These are phyloP conservation scores for Strigamia maritima DNA, from an alignment of 2,888 invertebrate species.

Conservation along the genomic window DNA sequence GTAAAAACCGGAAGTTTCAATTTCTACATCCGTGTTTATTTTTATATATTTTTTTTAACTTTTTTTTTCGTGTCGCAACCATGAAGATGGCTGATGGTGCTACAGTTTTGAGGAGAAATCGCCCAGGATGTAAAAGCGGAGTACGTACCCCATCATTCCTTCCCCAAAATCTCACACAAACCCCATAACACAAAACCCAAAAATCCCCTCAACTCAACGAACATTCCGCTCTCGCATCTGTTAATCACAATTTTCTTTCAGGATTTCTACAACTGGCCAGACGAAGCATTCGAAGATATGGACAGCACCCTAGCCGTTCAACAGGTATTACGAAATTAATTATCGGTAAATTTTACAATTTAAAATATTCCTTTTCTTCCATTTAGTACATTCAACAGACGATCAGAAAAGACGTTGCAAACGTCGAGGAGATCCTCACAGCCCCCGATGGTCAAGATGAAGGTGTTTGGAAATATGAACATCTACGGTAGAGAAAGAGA, in stretches of 20 bases:
- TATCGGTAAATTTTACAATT: neutral
- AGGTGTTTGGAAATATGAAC: slow-evolving; percentile 99
- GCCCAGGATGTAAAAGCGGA: slow-evolving; percentile 86
- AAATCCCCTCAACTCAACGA: too few relatives aligned
- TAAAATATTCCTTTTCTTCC: too few relatives aligned
- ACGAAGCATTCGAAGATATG: slow-evolving; percentile 98
- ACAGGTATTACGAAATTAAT: slow-evolving; percentile 57
- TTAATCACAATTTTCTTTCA: slow-evolving; percentile 51
- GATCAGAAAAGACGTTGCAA: slow-evolving; percentile 85
- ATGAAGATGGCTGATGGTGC: slow-evolving; percentile 72
- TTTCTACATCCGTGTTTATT: neutral
- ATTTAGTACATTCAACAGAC: slow-evolving; percentile 87
- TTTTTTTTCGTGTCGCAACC: slow-evolving; percentile 37
- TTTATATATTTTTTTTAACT: neutral
- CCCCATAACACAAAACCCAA: neutral
- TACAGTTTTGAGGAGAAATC: slow-evolving; percentile 79
- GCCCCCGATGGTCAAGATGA: slow-evolving; percentile 98
- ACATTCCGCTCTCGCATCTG: neutral
- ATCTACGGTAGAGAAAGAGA: slow-evolving; percentile 67
- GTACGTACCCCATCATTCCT: slow-evolving; percentile 56
- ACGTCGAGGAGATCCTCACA: slow-evolving; percentile 88
- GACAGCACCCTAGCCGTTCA: slow-evolving; percentile 97
- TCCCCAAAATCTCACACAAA: neutral
- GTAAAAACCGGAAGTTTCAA: neutral
- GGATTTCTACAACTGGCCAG: slow-evolving; percentile 97